A percentile compares a stretch with the other conserved stretches of the same genome.
These are phyloP conservation scores for Nyleta sp. DNA, from an alignment of 2,888 invertebrate genomes.

Conservation along the genomic window DNA sequence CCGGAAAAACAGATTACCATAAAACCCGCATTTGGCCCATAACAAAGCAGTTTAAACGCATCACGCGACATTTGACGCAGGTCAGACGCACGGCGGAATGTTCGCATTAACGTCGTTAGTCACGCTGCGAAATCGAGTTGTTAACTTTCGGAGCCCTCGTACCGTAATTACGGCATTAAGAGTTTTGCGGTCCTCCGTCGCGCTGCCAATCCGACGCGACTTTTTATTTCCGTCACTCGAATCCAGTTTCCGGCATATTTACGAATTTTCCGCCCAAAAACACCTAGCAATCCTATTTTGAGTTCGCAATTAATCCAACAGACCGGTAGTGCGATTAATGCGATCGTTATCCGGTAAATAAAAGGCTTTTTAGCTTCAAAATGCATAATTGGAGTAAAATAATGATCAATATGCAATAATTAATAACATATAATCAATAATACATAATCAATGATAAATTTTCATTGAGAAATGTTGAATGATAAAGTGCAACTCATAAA, in stretches of 20 bases:
- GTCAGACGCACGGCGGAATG: slow-evolving; percentile 53
- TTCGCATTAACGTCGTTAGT: slow-evolving; percentile 60
- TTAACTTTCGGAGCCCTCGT: slow-evolving; percentile 54
- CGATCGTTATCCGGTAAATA: neutral
- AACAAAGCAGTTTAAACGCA: slow-evolving; percentile 63
- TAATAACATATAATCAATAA: no score
- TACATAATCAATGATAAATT: no score
- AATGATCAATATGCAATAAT: no score
- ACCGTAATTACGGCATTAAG: slow-evolving; percentile 53
- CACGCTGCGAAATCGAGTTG: slow-evolving; percentile 61
- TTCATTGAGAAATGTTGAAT: no score
- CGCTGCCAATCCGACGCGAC: slow-evolving; percentile 25
- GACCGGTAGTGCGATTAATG: neutral
- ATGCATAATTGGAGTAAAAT: no score
- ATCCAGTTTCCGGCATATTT: slow-evolving; percentile 42
- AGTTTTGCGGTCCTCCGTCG: slow-evolving; percentile 43
- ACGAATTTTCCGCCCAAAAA: slow-evolving; percentile 19
- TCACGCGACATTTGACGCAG: slow-evolving; percentile 60
- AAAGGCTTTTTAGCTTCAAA: no score
- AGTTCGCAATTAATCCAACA: slow-evolving; percentile 8
- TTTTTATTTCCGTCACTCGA: slow-evolving; percentile 38
- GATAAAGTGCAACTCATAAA: no score
- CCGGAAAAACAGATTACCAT: slow-evolving; percentile 55
- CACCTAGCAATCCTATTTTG: slow-evolving; percentile 38
- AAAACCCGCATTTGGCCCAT: slow-evolving; percentile 46